A percentile compares a stretch with the other conserved stretches of the same genome.
Evolutionary conservation across 2,113 vertebrate species (phyloP).

Genomic region (Lagopus leucura): DNA sequence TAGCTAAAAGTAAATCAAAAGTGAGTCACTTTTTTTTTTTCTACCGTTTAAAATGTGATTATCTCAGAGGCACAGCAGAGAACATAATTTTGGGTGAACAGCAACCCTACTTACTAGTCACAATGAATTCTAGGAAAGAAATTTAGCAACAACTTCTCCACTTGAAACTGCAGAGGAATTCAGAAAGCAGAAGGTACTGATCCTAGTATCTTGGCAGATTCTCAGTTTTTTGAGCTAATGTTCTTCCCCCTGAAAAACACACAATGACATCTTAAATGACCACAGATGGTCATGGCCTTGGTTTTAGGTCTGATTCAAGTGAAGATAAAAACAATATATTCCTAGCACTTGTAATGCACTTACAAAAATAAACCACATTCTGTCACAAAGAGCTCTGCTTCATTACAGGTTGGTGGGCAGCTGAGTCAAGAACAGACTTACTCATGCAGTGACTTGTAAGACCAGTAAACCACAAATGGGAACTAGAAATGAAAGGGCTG

Average conservation of each 20-base stretch:
- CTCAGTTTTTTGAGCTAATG: not conserved
- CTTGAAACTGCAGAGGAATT: not conserved
- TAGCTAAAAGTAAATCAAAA: not conserved
- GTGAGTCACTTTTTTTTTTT: not conserved
- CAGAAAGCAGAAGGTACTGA: not conserved
- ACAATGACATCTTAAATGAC: not conserved
- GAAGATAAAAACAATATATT: slow-evolving; percentile 21
- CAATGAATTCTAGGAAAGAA: not conserved
- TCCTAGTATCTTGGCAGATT: not conserved
- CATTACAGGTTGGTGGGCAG: not conserved
- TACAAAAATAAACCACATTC: not conserved
- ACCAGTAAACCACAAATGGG: not conserved
- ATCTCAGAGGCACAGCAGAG: not conserved
- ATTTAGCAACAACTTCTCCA: not conserved
- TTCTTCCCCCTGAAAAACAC: not conserved
- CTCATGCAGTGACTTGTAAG: not conserved
- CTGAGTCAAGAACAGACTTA: not conserved
- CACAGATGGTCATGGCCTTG: not conserved
- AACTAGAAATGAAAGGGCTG: not conserved
- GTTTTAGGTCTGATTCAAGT: not conserved
- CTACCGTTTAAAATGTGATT: not conserved
- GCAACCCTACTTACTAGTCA: not conserved
- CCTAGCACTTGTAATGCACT: not conserved
- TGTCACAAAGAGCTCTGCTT: not conserved
- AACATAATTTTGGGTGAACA: not conserved